Conservation (phyloP, 2,888 invertebrate species). For the Hirtodrosophila histrioides region DNA sequence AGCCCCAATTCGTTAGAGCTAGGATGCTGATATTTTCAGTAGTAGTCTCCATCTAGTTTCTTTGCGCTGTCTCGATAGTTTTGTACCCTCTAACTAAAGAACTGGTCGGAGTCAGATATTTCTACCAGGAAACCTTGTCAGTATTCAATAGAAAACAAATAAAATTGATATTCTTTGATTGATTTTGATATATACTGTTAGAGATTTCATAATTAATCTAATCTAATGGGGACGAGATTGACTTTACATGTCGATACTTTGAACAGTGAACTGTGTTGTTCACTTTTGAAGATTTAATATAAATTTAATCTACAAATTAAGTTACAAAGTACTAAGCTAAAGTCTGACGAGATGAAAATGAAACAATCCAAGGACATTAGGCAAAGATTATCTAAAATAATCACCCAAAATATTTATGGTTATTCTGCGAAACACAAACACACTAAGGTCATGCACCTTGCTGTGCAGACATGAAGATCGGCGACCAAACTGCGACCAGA, state of each 20-base stretch:
- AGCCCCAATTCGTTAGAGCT: too few relatives aligned
- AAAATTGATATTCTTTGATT: too few relatives aligned
- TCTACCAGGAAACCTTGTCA: too few relatives aligned
- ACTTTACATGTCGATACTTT: too few relatives aligned
- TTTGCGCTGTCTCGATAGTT: constrained; percentile 22
- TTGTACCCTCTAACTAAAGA: background rate
- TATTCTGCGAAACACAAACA: constrained; percentile 66
- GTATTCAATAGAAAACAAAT: too few relatives aligned
- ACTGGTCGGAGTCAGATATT: background rate
- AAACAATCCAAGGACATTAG: constrained; percentile 72
- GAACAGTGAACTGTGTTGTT: too few relatives aligned
- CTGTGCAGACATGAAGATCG: constrained; percentile 72
- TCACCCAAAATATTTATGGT: constrained; percentile 80
- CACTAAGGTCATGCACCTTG: constrained; percentile 74
- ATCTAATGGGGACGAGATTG: too few relatives aligned
- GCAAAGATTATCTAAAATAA: constrained; percentile 80
- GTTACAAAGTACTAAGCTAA: background rate
- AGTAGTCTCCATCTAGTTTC: too few relatives aligned
- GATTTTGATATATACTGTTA: too few relatives aligned
- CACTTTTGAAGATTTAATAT: too few relatives aligned
- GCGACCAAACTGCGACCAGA: constrained; percentile 77
- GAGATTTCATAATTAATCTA: too few relatives aligned
- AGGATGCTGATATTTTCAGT: too few relatives aligned
- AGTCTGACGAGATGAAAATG: constrained; percentile 20
- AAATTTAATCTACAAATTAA: background rate